phyloP scores from a whole-genome alignment of 2,113 vertebrate genomes.

The Nestor notabilis region DNA sequence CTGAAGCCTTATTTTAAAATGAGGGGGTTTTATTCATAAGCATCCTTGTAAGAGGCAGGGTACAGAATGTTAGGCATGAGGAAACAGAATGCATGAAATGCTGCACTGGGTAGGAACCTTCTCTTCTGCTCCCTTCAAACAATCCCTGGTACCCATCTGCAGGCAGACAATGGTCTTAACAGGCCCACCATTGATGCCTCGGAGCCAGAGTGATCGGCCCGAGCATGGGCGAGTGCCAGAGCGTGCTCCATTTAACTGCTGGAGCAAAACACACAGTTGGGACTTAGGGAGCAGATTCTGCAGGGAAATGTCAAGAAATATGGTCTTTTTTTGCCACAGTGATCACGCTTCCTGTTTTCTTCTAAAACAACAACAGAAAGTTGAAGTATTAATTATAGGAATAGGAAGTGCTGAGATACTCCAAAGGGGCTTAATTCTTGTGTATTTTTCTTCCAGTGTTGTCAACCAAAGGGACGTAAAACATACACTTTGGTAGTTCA shows the following conservation, averaged over 20 bases:
- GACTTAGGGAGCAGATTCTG: not conserved
- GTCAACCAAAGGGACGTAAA: not conserved
- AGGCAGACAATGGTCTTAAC: not conserved
- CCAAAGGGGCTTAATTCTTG: not conserved
- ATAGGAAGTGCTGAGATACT: not conserved
- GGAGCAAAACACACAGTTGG: fast-evolving
- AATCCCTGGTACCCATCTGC: not conserved
- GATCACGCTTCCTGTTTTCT: not conserved
- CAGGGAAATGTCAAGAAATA: not conserved
- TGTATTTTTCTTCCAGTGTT: not conserved
- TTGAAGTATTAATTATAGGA: not conserved
- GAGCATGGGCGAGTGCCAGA: not conserved
- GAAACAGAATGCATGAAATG: not conserved
- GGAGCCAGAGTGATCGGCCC: not conserved
- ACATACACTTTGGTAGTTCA: not conserved
- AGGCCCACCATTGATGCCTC: too few species aligned
- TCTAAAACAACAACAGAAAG: not conserved
- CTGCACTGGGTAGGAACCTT: not conserved
- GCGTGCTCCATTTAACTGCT: not conserved
- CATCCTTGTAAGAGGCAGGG: not conserved
- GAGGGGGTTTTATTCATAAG: not conserved
- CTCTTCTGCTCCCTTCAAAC: not conserved
- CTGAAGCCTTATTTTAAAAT: not conserved
- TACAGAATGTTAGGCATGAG: not conserved
- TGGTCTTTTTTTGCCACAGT: fast-evolving